Evolutionary conservation across 2,888 invertebrate species (phyloP).

Genomic region (Cerceris rybyensis): DNA sequence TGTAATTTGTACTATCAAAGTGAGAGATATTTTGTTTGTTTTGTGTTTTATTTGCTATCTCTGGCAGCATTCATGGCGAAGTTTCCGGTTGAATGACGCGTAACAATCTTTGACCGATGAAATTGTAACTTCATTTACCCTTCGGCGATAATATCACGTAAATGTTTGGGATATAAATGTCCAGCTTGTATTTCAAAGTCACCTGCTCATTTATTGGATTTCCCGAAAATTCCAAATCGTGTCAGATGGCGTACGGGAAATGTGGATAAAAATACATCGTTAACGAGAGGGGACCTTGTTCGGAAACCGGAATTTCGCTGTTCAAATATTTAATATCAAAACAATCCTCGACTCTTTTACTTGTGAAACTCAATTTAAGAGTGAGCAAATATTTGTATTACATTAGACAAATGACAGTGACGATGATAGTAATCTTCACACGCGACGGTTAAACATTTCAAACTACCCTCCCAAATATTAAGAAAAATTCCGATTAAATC

Average conservation of each 20-base stretch:
- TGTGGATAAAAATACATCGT: background rate
- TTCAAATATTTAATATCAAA: no score
- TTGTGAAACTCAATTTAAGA: no score
- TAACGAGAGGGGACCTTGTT: background rate
- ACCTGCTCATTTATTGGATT: constrained; percentile 24
- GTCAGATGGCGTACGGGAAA: background rate
- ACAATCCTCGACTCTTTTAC: no score
- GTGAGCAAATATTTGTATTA: no score
- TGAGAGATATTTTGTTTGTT: background rate
- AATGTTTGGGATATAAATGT: constrained; percentile 15
- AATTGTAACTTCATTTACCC: constrained; percentile 30
- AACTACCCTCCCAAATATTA: no score
- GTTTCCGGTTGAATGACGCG: constrained; percentile 25
- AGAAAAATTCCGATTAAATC: no score
- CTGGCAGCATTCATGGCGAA: constrained; percentile 9
- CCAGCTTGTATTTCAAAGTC: constrained; percentile 24
- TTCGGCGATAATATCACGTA: constrained; percentile 25
- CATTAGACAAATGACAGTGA: no score
- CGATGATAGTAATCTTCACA: no score
- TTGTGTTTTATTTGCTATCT: constrained; percentile 12
- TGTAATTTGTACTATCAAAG: background rate
- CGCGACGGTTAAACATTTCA: no score
- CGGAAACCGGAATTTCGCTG: no score
- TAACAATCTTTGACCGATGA: constrained; percentile 26
- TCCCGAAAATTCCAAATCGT: constrained; percentile 10